Evolutionary conservation across 1,140 invertebrate species (phyloP).

Genomic region (Drosophila nigrodunni): DNA sequence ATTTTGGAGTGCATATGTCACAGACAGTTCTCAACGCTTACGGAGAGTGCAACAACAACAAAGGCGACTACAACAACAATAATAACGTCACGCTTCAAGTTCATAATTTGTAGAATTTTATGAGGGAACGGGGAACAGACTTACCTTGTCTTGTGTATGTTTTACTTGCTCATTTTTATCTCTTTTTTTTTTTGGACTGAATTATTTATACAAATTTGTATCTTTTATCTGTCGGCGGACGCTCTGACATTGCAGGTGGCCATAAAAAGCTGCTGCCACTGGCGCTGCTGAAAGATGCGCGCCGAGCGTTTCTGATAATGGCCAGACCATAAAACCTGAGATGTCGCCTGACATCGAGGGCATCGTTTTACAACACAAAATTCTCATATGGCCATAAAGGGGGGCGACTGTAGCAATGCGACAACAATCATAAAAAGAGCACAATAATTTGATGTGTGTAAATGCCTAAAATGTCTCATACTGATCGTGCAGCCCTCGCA

Average conservation of each 20-base stretch:
- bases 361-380: constrained; percentile 13
- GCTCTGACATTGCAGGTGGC: constrained; percentile 69
- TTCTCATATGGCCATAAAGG: constrained; percentile 75
- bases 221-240: constrained; percentile 54
- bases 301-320: constrained; percentile 71
- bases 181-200: constrained; percentile 24
- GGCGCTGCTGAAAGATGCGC: constrained; percentile 53
- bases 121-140: neutral
- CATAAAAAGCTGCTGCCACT: constrained; percentile 72
- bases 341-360: constrained; percentile 24
- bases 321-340: constrained; percentile 69
- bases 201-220: constrained; percentile 75
- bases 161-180: neutral
- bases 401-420: constrained; percentile 37
- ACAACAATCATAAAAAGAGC: constrained; percentile 50
- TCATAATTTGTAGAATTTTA: constrained; percentile 75
- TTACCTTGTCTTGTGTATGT: constrained; percentile 4
- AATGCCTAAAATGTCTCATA: constrained; percentile 62
- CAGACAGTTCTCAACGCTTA: constrained; percentile 27
- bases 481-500: constrained; percentile 53
- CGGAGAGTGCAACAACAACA: constrained; percentile 22
- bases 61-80: constrained; percentile 3
- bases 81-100: constrained; percentile 61
- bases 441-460: constrained; percentile 67
- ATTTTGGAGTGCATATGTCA: constrained; percentile 74